Percentiles rank a stretch among this genome's conserved stretches.
Evolutionary conservation across 2,888 invertebrate genomes (phyloP).

Genomic region (Drosophila niveifrons): DNA sequence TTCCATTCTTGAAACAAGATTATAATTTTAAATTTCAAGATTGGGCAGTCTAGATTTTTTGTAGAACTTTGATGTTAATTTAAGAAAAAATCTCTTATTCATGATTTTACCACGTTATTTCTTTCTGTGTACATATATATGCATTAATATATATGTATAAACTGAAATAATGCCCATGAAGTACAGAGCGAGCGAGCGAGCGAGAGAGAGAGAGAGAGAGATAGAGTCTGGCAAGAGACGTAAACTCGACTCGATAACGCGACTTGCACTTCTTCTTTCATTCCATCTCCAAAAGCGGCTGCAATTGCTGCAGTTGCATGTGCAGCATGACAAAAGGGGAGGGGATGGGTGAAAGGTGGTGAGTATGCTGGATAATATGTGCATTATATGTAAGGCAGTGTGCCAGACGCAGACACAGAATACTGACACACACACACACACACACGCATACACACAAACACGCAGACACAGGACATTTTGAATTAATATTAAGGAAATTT

Average conservation of each 20-base stretch:
- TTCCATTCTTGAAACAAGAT: no score
- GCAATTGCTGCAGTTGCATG: constrained; percentile 40
- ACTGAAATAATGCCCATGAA: constrained; percentile 10
- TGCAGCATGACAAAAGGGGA: constrained; percentile 8
- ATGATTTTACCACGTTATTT: no score
- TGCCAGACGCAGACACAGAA: constrained; percentile 50
- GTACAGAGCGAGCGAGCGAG: background rate
- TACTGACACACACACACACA: constrained; percentile 16
- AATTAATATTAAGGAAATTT: constrained; percentile 79
- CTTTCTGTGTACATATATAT: background rate
- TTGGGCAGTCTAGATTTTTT: no score
- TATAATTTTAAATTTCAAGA: no score
- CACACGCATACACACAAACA: constrained; percentile 17
- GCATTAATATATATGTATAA: background rate
- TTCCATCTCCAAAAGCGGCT: constrained; percentile 36
- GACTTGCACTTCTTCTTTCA: constrained; percentile 43
- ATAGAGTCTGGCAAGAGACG: background rate
- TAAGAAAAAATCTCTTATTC: no score
- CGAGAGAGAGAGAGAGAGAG: background rate
- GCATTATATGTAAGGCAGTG: constrained; percentile 59
- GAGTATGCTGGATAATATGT: constrained; percentile 39
- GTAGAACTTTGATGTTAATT: no score
- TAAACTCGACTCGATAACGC: constrained; percentile 23
- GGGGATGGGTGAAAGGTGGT: background rate
- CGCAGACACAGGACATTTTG: constrained; percentile 61